Base-by-base conservation (phyloP, 2,888 invertebrate genomes). In the Stenotaenia linearis region DNA sequence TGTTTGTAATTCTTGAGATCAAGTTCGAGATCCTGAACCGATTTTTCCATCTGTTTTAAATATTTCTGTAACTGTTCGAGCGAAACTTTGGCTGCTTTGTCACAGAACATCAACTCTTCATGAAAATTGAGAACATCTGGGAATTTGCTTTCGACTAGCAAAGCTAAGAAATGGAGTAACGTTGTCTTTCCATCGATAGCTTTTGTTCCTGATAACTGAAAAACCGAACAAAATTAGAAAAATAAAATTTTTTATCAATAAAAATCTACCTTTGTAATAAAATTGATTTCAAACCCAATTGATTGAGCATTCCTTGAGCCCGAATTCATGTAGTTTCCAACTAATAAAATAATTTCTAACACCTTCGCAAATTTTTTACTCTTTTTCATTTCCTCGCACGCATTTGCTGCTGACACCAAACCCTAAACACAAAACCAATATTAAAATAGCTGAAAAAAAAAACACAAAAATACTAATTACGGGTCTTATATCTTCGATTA, bases 311-410 rank as follows among this genome's bases (percentile, higher is more conserved):
- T 97, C 84, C 92, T 92, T 7, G 96, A 95, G 0, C 97, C 97
- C 0, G 95, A 91, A 86, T 98, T 98, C 94, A 99, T 95, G 84
- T 95, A 97, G 87, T 99, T 99, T 3, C 98, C 98, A 25, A 98
- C 88, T 12, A 97, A 86, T 0, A 99, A 88, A 81, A 98, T 90
- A 0, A 98, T 88, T 86, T 98, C 95, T 15, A 99, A 87, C 77
- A 99, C 92, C 85, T 91, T 92, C 0, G 93, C 92, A 86, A 99
- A 97, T 84, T 96, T 97, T 82, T 91, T 91, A 84, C 97, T 97
- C 32, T 91, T 91, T 83, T 92, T 93, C 1, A 97, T 92, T 87
- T 98, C 96, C 84, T 98, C 96, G 84, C 98, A 97, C 0, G 98
- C 98, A 0, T 96, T 96, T 1, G 96, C 96, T 0, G 95, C 96